phyloP scores from a whole-genome alignment of 2,113 vertebrate genomes.

The Notiomystis cincta region DNA sequence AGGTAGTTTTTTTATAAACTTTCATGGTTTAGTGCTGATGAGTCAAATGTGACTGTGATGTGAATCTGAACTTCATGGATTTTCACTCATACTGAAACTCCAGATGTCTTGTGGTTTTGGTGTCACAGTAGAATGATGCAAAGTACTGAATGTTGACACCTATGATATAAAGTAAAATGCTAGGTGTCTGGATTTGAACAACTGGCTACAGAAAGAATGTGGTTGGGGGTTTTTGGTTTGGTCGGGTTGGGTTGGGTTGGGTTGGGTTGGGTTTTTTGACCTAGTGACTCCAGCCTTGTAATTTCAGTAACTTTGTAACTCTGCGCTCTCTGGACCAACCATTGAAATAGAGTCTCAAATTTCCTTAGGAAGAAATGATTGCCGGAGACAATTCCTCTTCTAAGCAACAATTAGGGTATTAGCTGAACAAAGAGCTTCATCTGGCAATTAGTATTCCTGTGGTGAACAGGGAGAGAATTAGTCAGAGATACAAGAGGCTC shows the following conservation, averaged over 20 bases:
- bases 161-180: not conserved
- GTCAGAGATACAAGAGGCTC: constrained; percentile 25
- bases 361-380: not conserved
- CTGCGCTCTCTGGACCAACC: not conserved
- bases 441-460: constrained; percentile 63
- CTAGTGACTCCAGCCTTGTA: not conserved
- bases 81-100: constrained; percentile 13
- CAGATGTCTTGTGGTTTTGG: not conserved
- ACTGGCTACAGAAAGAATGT: not conserved
- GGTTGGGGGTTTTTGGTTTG: not conserved
- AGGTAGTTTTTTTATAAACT: not conserved
- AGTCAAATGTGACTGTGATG: not conserved
- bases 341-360: not conserved
- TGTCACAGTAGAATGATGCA: not conserved
- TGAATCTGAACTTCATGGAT: not conserved
- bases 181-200: not conserved
- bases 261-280: not conserved
- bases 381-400: not conserved
- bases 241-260: not conserved
- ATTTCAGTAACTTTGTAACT: not conserved
- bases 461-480: constrained; percentile 48
- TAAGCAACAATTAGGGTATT: constrained; percentile 46
- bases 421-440: constrained; percentile 62
- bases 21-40: not conserved
- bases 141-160: not conserved